Evolutionary conservation across 2,888 invertebrate genomes (phyloP).

Genomic region (Idaea straminata): DNA sequence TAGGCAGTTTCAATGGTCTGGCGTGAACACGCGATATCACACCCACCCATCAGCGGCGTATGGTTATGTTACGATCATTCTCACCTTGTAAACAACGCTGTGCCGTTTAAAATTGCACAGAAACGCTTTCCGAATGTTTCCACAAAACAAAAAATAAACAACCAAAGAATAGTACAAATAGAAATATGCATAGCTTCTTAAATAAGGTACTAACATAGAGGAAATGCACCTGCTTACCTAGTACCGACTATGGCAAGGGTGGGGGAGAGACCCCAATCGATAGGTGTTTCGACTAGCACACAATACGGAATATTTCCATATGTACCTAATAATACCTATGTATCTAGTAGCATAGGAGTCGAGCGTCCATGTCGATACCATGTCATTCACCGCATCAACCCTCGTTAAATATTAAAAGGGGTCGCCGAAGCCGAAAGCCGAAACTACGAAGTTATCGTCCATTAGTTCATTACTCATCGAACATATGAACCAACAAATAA

Average conservation of each 20-base stretch:
- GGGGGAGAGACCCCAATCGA: slow-evolving; percentile 57
- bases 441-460: background rate
- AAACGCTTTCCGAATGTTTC: background rate
- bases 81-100: slow-evolving; percentile 54
- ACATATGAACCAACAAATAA: background rate
- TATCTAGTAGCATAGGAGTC: background rate
- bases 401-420: background rate
- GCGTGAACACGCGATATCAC: slow-evolving; percentile 60
- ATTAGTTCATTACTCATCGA: background rate
- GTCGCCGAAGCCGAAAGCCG: background rate
- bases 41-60: slow-evolving; percentile 23
- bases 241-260: slow-evolving; percentile 15
- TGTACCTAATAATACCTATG: too few relatives aligned
- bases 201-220: slow-evolving; percentile 23
- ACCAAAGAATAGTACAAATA: background rate
- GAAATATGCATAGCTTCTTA: slow-evolving; percentile 3
- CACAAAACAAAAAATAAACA: background rate
- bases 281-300: slow-evolving; percentile 49
- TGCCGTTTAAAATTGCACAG: background rate
- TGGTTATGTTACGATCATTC: slow-evolving; percentile 35
- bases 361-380: background rate
- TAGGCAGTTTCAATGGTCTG: slow-evolving; percentile 37
- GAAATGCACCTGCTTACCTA: slow-evolving; percentile 51
- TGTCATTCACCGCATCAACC: background rate
- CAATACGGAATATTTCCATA: slow-evolving; percentile 41